Evolutionary conservation across 2,888 invertebrate species (phyloP).

Genomic region (Cremastinae sp.): DNA sequence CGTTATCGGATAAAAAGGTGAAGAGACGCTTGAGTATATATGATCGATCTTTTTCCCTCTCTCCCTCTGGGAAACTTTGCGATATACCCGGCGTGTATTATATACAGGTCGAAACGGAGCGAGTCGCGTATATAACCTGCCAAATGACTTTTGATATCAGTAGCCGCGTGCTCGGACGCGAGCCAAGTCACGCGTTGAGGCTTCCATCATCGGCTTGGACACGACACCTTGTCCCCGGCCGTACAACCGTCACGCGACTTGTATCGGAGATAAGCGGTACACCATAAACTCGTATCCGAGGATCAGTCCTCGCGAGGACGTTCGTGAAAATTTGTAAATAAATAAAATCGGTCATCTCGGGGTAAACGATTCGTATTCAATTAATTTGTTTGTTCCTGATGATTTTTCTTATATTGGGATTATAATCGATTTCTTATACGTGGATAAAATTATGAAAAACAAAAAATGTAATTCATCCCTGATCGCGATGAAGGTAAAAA

Average conservation of each 20-base stretch:
- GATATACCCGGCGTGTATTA: not conserved
- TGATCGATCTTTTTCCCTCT: conserved; percentile 31
- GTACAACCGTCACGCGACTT: conserved; percentile 11
- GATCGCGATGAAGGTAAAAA: no score
- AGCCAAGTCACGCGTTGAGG: conserved; percentile 43
- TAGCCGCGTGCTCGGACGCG: conserved; percentile 58
- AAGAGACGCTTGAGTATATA: conserved; percentile 50
- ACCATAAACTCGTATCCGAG: not conserved
- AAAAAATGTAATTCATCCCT: no score
- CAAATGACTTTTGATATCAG: conserved; percentile 50
- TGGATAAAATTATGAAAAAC: no score
- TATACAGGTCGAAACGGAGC: not conserved
- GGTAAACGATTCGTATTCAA: no score
- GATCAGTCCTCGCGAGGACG: no score
- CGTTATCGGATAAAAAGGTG: conserved; percentile 17
- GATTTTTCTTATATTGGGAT: no score
- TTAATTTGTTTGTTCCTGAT: no score
- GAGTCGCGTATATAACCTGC: conserved; percentile 1
- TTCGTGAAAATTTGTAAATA: no score
- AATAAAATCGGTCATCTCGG: no score
- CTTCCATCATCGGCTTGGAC: conserved; percentile 8
- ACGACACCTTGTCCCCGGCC: conserved; percentile 2
- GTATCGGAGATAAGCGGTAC: conserved; percentile 35
- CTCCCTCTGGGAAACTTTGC: conserved; percentile 8
- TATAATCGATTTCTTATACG: no score